These are phyloP conservation scores for Oryctolagus cuniculus DNA, from an alignment of 2,113 vertebrate species.

Conservation along the genomic window DNA sequence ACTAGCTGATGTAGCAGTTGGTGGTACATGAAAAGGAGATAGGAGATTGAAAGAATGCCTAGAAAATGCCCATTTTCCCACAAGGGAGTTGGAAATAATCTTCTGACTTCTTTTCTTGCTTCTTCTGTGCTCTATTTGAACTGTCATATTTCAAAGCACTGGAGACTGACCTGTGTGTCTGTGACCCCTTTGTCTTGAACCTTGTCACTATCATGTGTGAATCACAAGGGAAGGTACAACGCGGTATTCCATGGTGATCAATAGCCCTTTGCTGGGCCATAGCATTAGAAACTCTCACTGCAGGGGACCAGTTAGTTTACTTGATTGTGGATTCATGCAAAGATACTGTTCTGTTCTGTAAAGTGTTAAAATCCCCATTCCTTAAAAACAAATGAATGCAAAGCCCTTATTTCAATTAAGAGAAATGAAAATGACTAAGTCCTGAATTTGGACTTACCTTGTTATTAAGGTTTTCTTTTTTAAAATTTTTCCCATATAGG, in stretches of 20 bases:
- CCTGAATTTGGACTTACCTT: background rate
- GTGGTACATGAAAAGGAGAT: too few species aligned
- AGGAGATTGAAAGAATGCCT: too few species aligned
- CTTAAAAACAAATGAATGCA: background rate
- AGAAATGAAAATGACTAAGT: background rate
- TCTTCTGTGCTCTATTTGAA: background rate
- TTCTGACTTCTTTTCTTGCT: background rate
- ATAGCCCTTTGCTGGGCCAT: background rate
- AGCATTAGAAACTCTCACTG: background rate
- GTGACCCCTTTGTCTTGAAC: background rate
- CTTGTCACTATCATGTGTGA: background rate
- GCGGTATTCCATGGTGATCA: background rate
- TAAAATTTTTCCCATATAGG: background rate
- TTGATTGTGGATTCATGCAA: background rate
- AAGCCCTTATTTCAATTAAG: background rate
- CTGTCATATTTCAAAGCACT: background rate
- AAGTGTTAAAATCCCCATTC: conserved; percentile 15
- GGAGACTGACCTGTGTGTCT: background rate
- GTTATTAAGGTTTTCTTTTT: background rate
- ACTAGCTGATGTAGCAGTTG: too few species aligned
- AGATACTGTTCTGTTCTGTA: background rate
- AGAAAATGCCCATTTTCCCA: too few species aligned
- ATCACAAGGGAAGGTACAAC: background rate
- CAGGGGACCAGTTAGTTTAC: background rate
- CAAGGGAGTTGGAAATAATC: too few species aligned